These are phyloP conservation scores for Antechinus flavipes DNA, from an alignment of 2,113 vertebrate species.

Conservation along the genomic window DNA sequence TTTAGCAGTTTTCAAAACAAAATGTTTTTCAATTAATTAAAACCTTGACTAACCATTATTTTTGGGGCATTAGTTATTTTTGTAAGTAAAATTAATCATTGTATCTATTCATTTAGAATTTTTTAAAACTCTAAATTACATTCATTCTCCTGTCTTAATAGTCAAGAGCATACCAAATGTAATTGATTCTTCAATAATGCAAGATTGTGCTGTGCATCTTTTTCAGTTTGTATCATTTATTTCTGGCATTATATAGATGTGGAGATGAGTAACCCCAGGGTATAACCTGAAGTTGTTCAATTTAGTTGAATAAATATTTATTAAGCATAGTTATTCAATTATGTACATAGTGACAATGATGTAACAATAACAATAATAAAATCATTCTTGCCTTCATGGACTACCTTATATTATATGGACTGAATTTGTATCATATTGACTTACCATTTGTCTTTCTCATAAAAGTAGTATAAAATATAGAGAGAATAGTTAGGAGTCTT, in stretches of 20 bases:
- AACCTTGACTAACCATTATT: not conserved
- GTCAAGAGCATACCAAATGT: not conserved
- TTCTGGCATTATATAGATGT: not conserved
- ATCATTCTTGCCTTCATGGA: not conserved
- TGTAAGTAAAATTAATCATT: not conserved
- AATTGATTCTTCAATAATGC: not conserved
- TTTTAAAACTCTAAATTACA: not conserved
- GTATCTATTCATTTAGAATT: not conserved
- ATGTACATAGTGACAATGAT: too few relatives aligned
- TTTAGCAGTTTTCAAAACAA: not conserved
- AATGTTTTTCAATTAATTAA: not conserved
- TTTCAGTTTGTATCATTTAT: not conserved
- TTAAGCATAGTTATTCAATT: not conserved
- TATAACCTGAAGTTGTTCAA: not conserved
- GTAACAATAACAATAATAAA: not conserved
- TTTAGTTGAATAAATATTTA: not conserved
- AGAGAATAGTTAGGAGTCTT: not conserved
- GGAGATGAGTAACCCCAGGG: not conserved
- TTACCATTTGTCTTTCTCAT: not conserved
- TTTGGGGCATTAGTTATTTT: not conserved
- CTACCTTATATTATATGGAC: not conserved
- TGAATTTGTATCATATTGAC: not conserved
- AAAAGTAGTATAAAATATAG: not conserved
- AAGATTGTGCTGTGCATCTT: not conserved
- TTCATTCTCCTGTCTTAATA: not conserved